These are phyloP conservation scores for Malacoctenus gilli DNA, from an alignment of 2,797 vertebrate genomes.

Conservation along the genomic window DNA sequence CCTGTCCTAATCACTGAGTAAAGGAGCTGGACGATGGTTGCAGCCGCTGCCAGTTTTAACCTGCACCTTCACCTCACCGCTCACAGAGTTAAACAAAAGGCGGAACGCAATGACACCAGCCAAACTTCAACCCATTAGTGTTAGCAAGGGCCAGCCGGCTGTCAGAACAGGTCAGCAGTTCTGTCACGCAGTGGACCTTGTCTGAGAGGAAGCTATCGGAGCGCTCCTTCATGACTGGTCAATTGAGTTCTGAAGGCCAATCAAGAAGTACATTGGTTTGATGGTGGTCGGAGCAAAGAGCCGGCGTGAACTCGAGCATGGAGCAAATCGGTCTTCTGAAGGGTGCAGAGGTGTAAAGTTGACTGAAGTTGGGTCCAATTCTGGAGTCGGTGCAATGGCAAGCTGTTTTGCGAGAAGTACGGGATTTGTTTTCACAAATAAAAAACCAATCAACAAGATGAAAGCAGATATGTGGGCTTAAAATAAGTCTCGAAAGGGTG, in stretches of 20 bases:
- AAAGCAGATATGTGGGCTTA: slow-evolving; percentile 1
- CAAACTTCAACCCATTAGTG: slow-evolving; percentile 63
- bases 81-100: slow-evolving; percentile 56
- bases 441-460: slow-evolving; percentile 7
- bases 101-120: slow-evolving; percentile 53
- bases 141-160: slow-evolving; percentile 50
- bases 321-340: slow-evolving; percentile 14
- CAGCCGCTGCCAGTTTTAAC: slow-evolving; percentile 17
- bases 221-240: slow-evolving; percentile 49
- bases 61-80: slow-evolving; percentile 29
- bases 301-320: slow-evolving; percentile 47
- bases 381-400: too few species aligned
- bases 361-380: slow-evolving; percentile 7
- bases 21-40: slow-evolving; percentile 48
- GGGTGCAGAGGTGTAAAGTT: slow-evolving; percentile 19
- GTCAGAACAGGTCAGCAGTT: slow-evolving; percentile 66
- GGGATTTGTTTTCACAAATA: neutral
- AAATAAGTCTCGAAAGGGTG: slow-evolving; percentile 23
- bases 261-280: slow-evolving; percentile 31
- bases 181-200: slow-evolving; percentile 45
- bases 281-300: slow-evolving; percentile 14
- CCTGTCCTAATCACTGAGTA: slow-evolving; percentile 12
- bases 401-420: too few species aligned
- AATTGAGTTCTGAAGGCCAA: slow-evolving; percentile 55
- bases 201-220: slow-evolving; percentile 48